Percentiles rank a stretch among this genome's conserved stretches.
These are phyloP conservation scores for Chloroceryle inda DNA, from an alignment of 2,797 vertebrate genomes.

Conservation along the genomic window DNA sequence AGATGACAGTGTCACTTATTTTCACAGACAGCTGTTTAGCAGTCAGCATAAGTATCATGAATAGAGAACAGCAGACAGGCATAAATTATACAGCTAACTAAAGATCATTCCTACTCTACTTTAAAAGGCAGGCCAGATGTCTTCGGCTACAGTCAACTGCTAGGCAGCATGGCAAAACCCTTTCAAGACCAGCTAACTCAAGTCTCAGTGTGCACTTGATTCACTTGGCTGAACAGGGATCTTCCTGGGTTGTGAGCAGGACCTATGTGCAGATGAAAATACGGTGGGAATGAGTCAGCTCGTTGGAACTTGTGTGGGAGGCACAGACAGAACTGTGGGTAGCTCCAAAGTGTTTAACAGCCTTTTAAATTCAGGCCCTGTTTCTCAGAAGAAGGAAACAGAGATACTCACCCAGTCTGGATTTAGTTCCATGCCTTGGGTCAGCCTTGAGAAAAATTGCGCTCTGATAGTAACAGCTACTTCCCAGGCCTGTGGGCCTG, in stretches of 20 bases:
- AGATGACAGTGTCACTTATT: background rate
- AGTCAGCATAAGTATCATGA: background rate
- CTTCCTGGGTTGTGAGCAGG: constrained; percentile 32
- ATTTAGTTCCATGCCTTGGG: constrained; percentile 7
- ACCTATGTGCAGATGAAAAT: constrained; percentile 50
- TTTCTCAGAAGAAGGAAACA: constrained; percentile 47
- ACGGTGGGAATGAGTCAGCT: constrained; percentile 73
- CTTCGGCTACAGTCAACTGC: background rate
- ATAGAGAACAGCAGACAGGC: constrained; percentile 13
- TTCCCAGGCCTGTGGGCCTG: background rate
- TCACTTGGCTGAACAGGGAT: constrained; percentile 5
- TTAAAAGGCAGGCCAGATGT: constrained; percentile 65
- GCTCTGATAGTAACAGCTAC: background rate
- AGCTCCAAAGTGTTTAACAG: constrained; percentile 69
- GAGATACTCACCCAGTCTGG: constrained; percentile 10
- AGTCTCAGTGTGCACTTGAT: constrained; percentile 49
- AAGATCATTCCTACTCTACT: constrained; percentile 27
- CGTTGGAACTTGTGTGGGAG: constrained; percentile 72
- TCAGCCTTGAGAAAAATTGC: constrained; percentile 40
- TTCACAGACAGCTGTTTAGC: constrained; percentile 28
- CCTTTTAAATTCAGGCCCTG: constrained; percentile 44
- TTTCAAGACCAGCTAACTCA: constrained; percentile 34
- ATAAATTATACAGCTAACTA: background rate
- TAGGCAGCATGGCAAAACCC: background rate
- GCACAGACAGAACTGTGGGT: constrained; percentile 65